Percentiles rank a stretch among this genome's conserved stretches.
These are phyloP conservation scores for Drosophila phalerata DNA, from an alignment of 2,888 invertebrate species.

Conservation along the genomic window DNA sequence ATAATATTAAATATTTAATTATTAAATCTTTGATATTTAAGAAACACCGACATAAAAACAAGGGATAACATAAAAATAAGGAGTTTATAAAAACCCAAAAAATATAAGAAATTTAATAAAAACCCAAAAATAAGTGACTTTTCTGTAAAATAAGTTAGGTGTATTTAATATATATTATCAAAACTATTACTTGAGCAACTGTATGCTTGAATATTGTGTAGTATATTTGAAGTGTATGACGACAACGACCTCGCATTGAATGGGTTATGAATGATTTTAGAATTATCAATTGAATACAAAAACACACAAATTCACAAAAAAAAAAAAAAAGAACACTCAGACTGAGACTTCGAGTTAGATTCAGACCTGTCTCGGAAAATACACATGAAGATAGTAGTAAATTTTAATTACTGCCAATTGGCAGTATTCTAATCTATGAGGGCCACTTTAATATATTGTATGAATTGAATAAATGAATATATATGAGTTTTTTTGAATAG, in stretches of 20 bases:
- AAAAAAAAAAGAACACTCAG: slow-evolving; percentile 18
- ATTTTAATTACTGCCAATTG: slow-evolving; percentile 64
- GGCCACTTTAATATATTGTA: slow-evolving; percentile 39
- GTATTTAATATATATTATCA: background rate
- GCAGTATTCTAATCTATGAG: slow-evolving; percentile 54
- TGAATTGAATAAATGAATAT: slow-evolving; percentile 67
- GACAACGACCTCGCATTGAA: slow-evolving; percentile 51
- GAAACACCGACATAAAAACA: no score
- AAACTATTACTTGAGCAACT: background rate
- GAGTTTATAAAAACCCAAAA: no score
- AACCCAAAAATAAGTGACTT: no score
- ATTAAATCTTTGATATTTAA: no score
- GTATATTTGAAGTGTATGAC: slow-evolving; percentile 25
- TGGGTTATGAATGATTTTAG: slow-evolving; percentile 38
- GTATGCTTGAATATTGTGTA: background rate
- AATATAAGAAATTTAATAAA: no score
- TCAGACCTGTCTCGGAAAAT: slow-evolving; percentile 2
- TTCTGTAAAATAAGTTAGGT: no score
- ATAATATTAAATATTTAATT: no score
- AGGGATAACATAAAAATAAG: no score
- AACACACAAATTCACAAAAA: slow-evolving; percentile 7
- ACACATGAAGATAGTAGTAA: slow-evolving; percentile 43
- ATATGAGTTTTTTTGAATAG: slow-evolving; percentile 39
- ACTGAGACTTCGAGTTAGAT: slow-evolving; percentile 14
- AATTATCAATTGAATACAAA: slow-evolving; percentile 24